Conservation (phyloP, 2,113 vertebrate species). For the Todiramphus chloris region DNA sequence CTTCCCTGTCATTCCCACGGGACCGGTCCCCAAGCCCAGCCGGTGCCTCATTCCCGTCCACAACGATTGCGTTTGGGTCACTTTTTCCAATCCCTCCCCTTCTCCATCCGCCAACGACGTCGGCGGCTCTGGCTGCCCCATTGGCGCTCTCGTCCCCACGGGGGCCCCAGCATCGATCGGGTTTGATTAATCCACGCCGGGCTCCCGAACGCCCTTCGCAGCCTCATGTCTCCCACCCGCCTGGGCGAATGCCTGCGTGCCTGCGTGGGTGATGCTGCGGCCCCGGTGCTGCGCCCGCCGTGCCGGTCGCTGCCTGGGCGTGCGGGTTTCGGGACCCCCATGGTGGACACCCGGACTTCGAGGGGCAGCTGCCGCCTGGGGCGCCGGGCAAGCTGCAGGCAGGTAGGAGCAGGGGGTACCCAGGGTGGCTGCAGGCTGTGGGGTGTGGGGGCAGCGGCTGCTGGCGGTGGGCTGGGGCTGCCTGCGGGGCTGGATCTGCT, state of each 20-base stretch:
- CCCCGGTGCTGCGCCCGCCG: neutral
- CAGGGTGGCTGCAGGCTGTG: accelerated
- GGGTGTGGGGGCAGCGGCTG: accelerated
- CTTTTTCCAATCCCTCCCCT: constrained; percentile 65
- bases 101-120: neutral
- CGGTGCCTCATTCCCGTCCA: neutral
- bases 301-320: neutral
- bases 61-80: constrained; percentile 53
- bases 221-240: neutral
- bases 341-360: neutral
- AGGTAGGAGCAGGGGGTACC: constrained; percentile 13
- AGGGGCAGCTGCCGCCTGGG: constrained; percentile 28
- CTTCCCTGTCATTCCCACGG: accelerated
- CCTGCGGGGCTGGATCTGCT: accelerated
- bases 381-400: constrained; percentile 40
- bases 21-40: neutral
- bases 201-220: constrained; percentile 55
- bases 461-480: neutral
- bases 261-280: constrained; percentile 14
- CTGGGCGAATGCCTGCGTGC: neutral
- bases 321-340: neutral
- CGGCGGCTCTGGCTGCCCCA: neutral
- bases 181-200: constrained; percentile 46
- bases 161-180: constrained; percentile 42
- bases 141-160: constrained; percentile 30